Conservation (phyloP, 2,797 vertebrate genomes). For the Anisognathus igniventris region DNA sequence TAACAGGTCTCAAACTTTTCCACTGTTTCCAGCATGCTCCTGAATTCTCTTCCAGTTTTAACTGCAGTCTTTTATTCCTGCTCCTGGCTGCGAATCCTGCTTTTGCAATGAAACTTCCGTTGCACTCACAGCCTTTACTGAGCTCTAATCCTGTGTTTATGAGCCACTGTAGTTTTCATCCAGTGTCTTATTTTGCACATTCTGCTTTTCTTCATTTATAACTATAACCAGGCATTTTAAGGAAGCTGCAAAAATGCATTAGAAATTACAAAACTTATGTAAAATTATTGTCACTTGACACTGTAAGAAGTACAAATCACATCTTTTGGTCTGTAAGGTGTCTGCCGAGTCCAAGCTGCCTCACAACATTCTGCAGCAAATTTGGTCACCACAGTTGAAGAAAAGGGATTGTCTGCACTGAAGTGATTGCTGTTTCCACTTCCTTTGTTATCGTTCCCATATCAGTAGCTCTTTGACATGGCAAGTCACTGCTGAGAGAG, state of each 20-base stretch:
- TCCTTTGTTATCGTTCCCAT: background rate
- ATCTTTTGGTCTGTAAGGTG: background rate
- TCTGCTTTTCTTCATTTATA: background rate
- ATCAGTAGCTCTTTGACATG: background rate
- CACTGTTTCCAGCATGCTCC: background rate
- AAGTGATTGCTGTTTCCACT: background rate
- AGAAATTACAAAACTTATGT: background rate
- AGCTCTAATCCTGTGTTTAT: background rate
- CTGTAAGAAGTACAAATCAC: background rate
- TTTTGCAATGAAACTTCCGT: background rate
- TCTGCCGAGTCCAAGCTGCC: background rate
- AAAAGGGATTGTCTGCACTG: background rate
- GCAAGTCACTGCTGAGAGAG: background rate
- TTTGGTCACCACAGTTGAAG: background rate
- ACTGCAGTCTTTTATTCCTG: background rate
- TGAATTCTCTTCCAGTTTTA: background rate
- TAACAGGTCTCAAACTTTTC: background rate
- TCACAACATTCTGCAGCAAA: background rate
- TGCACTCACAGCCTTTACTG: background rate
- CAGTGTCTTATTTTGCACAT: background rate
- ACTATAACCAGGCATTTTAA: background rate
- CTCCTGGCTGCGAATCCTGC: background rate
- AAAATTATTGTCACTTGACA: background rate
- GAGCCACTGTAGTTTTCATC: background rate
- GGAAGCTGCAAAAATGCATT: background rate